Base-by-base conservation (phyloP, 1,140 invertebrate species). In the Lordiphosa collinella region DNA sequence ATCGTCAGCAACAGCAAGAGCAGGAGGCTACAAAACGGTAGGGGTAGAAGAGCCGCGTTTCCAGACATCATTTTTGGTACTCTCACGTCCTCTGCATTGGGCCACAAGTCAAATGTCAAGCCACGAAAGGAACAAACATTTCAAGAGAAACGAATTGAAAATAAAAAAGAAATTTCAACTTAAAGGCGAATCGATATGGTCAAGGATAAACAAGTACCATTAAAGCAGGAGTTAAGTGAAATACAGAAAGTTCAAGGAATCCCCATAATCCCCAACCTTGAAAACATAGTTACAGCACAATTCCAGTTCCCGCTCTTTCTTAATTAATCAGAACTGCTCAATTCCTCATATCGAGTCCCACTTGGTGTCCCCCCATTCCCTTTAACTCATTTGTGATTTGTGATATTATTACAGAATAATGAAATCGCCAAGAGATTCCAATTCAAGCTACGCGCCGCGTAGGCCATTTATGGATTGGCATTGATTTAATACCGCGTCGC, bases 381-480 rank as follows among this genome's bases (percentile, higher is more conserved):
- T 29, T 35, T 22, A 55, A 47, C 65, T 44, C 49, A 55, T 49
- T 64, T 50, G 35, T 54, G 54, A 59, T 64, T 47, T 55, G 58
- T 48, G 72, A 79, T 85, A 65, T 84, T 73, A 84, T 85, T 84
- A 80, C 70, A 67, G 68, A 70, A 85, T 84, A 85, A 84, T 84
- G 78, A 62, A 80, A 82, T 71, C 75, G 75, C 75, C 51, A 40
- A 70, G 75, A 80, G 75, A 80, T 80, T 82, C 75, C 75, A 82
- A 80, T 76, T 68, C 66, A 76, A 71, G 56, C 75, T 74, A 64
- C 63, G 73, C 68, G 59, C 54, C 74, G 61, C 57, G 57, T 59
- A 66, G 74, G 52, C 80, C 79, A 85, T 85, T 85, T 85, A 85
- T 85, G 79, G 79, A 80, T 79, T 85, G 79, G 80, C 79, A 86